Conservation (phyloP, 2,888 invertebrate genomes). For the Leucoptera coffeella region DNA sequence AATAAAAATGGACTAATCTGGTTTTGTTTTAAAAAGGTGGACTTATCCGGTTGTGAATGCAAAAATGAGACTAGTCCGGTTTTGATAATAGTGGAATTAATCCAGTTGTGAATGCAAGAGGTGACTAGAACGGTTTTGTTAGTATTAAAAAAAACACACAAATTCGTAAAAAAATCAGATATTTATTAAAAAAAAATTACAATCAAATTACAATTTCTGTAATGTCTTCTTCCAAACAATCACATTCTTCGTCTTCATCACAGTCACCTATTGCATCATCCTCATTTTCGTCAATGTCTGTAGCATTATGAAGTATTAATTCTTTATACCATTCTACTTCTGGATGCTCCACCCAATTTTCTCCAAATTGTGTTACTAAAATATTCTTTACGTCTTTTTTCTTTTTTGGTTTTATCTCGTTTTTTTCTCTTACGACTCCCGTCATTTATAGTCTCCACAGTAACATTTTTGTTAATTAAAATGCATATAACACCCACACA, state of each 20-base stretch:
- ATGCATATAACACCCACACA: too few relatives aligned
- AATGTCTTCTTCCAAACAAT: constrained; percentile 4
- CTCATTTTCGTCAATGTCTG: constrained; percentile 2
- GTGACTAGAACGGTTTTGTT: too few relatives aligned
- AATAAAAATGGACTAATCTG: constrained; percentile 2
- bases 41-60: constrained; percentile 2
- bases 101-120: background rate
- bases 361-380: constrained; percentile 5
- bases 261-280: constrained; percentile 3
- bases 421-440: too few relatives aligned
- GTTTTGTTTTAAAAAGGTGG: constrained; percentile 2
- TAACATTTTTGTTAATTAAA: too few relatives aligned
- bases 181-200: constrained; percentile 3
- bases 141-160: background rate
- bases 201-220: constrained; percentile 1
- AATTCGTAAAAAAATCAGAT: background rate
- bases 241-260: constrained; percentile 4
- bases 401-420: constrained; percentile 6
- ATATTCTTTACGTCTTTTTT: constrained; percentile 3
- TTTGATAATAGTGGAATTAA: background rate
- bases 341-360: constrained; percentile 3
- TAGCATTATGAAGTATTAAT: constrained; percentile 2
- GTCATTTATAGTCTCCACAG: too few relatives aligned
- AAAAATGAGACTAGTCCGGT: background rate
- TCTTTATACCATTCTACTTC: constrained; percentile 5